Conservation (phyloP, 2,888 invertebrate genomes). For the Drosophila birchii region DNA sequence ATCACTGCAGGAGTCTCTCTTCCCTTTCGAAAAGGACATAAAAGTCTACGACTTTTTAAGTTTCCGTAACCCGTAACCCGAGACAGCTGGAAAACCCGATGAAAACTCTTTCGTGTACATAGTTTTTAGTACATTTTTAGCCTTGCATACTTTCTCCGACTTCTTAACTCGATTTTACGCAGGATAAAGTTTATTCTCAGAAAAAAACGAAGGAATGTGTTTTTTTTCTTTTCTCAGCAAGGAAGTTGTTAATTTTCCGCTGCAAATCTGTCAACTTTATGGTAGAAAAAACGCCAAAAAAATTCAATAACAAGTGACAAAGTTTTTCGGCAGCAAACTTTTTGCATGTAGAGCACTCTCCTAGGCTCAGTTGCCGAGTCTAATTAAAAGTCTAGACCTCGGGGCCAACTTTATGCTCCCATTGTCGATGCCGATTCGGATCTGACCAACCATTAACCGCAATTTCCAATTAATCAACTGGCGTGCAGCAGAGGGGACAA, state of each 20-base stretch:
- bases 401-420: conserved; percentile 28
- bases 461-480: conserved; percentile 79
- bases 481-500: conserved; percentile 40
- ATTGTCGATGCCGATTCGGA: conserved; percentile 53
- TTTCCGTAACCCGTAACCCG: conserved; percentile 38
- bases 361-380: conserved; percentile 52
- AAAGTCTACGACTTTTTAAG: conserved; percentile 68
- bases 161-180: conserved; percentile 75
- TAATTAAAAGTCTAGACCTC: conserved; percentile 76
- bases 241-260: conserved; percentile 80
- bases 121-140: conserved; percentile 68
- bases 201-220: conserved; percentile 27
- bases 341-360: conserved; percentile 43
- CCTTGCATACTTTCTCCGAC: conserved; percentile 71
- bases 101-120: conserved; percentile 43
- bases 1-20: conserved; percentile 4
- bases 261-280: conserved; percentile 76
- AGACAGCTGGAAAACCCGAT: conserved; percentile 26
- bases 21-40: conserved; percentile 34
- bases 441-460: conserved; percentile 68
- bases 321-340: conserved; percentile 54
- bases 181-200: conserved; percentile 66
- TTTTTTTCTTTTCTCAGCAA: conserved; percentile 24
- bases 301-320: conserved; percentile 65
- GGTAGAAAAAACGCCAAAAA: conserved; percentile 25